phyloP scores from a whole-genome alignment of 2,888 invertebrate genomes.

The Hylaea fasciaria region DNA sequence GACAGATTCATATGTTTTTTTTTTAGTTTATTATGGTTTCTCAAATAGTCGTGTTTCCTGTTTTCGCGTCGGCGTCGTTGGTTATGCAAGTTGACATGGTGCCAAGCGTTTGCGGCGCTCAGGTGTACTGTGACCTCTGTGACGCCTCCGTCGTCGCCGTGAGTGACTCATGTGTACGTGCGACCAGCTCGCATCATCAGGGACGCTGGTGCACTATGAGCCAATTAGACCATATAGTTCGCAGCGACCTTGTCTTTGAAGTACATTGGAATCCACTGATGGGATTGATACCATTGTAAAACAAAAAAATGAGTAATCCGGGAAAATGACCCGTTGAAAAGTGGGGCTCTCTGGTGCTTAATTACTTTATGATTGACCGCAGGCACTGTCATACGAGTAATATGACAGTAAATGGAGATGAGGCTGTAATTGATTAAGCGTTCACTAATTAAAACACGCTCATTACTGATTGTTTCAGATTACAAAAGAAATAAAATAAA shows the following conservation, averaged over 20 bases:
- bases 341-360: neutral
- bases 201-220: constrained; percentile 33
- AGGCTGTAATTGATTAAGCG: no score
- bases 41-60: constrained; percentile 79
- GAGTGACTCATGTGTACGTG: constrained; percentile 50
- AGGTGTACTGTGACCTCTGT: constrained; percentile 75
- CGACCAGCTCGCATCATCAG: constrained; percentile 34
- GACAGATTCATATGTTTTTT: constrained; percentile 41
- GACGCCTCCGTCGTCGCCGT: constrained; percentile 45
- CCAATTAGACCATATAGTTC: constrained; percentile 27
- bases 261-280: no score
- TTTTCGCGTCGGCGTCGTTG: constrained; percentile 65
- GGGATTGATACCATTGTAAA: no score
- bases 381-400: no score
- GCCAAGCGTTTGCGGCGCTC: constrained; percentile 66
- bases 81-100: constrained; percentile 79
- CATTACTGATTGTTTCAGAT: no score
- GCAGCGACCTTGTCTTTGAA: constrained; percentile 7
- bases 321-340: no score
- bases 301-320: no score
- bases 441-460: no score
- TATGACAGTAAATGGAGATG: no score
- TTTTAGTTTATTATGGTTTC: constrained; percentile 61
- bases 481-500: no score
- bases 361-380: neutral